Evolutionary conservation across 2,797 vertebrate genomes (phyloP), one percentile per base, ranked within the genome.

Genomic region (Dendrocincla tyrannina): DNA sequence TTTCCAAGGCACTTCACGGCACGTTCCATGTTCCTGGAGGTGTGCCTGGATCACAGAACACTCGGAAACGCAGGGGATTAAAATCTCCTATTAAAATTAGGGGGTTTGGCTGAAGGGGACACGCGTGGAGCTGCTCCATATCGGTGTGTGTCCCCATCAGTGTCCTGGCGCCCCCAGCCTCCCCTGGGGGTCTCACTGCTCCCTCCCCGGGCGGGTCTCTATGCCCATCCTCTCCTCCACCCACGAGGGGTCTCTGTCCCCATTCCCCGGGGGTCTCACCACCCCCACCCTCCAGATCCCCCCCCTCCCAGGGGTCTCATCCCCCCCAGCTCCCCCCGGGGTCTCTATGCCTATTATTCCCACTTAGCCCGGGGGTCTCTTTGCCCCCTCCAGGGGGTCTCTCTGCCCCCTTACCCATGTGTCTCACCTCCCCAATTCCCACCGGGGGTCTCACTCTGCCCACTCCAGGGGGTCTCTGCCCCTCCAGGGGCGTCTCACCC

Each of bases 1-100:
- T 30, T 28, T 17, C 41, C 66, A 9, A 18, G 33, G 47, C 14
- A 2, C 24, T 32, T 20, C 9, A 2, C 0, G 20, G 1, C 9
- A 11, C 13, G 1, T 7, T 17, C 22, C 44, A 4, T 0, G 18
- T 8, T 35, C 28, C 7, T 0, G 13, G 1, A 11, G n/a, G n/a
- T 5, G 2, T 0, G 12, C 0, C 3, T 3, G 9, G 35, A 47
- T 11, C 49, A 16, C 22, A 3, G 9, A 32, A 19, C 16, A 0
- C 13, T 0, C 4, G 3, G 73, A 32, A 27, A n/a, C 0, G 4
- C 6, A 2, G n/a, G 7, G 30, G 41, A 28, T 78, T 67, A 27
- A 37, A 44, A 35, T 8, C 12, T 11, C 17, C 19, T 30, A 7
- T 60, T 60, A 41, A 62, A 41, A 62, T 5, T 18, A 2, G 15